These are phyloP conservation scores for Hololepta plana DNA, from an alignment of 2,888 invertebrate species.

Conservation along the genomic window DNA sequence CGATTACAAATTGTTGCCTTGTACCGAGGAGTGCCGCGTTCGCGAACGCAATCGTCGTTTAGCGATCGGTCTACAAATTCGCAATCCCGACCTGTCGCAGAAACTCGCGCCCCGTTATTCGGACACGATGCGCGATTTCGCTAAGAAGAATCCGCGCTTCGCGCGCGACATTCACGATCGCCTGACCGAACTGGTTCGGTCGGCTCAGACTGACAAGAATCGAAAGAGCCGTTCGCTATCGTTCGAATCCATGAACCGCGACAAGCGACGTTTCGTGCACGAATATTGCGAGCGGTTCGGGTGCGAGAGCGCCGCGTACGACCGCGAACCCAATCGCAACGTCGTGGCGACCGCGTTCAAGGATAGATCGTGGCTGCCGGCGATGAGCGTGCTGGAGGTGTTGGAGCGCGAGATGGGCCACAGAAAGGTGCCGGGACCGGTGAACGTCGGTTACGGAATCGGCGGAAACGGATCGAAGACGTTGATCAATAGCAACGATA, in stretches of 20 bases:
- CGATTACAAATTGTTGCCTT: no score
- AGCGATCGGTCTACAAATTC: conserved; percentile 82
- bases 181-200: conserved; percentile 67
- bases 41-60: conserved; percentile 76
- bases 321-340: conserved; percentile 88
- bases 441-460: no score
- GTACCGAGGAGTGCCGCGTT: conserved; percentile 80
- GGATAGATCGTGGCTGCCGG: conserved; percentile 71
- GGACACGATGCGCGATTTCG: conserved; percentile 68
- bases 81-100: conserved; percentile 69
- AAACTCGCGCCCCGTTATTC: conserved; percentile 73
- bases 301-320: conserved; percentile 84
- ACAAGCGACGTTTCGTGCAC: conserved; percentile 82
- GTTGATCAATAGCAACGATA: no score
- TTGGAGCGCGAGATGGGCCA: conserved; percentile 63
- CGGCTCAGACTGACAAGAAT: conserved; percentile 66
- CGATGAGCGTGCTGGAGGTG: conserved; percentile 67
- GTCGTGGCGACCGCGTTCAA: conserved; percentile 70
- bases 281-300: conserved; percentile 92
- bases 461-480: no score
- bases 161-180: conserved; percentile 69
- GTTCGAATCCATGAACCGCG: conserved; percentile 85
- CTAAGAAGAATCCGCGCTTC: conserved; percentile 63
- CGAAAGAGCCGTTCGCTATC: conserved; percentile 41
- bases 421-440: conserved; percentile 60